Percentiles rank a stretch among this genome's conserved stretches.
phyloP scores from a whole-genome alignment of 2,113 vertebrate genomes.

The Planiliza haematocheilus region DNA sequence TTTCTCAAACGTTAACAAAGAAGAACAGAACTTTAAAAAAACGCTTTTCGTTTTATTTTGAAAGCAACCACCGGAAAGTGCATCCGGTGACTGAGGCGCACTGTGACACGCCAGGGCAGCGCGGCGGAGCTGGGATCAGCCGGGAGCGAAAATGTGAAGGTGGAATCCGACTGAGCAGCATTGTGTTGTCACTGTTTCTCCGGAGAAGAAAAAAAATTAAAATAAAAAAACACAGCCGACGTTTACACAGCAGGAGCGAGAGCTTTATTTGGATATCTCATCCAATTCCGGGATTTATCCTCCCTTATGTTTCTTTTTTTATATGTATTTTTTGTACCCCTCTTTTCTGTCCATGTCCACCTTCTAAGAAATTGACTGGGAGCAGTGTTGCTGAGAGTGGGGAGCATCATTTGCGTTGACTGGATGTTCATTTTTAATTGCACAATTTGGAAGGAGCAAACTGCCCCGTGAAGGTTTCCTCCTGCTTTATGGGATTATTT shows the following conservation, averaged over 20 bases:
- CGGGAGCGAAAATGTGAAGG: constrained; percentile 63
- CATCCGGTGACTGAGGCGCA: constrained; percentile 22
- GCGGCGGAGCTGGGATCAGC: constrained; percentile 51
- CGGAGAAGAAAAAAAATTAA: background rate
- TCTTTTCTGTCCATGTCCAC: constrained; percentile 30
- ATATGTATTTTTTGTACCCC: constrained; percentile 1
- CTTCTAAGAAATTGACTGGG: constrained; percentile 46
- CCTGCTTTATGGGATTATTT: constrained; percentile 73
- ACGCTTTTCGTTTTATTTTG: constrained; percentile 52
- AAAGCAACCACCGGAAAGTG: constrained; percentile 5
- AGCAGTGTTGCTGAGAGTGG: constrained; percentile 47
- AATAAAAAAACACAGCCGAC: constrained; percentile 1
- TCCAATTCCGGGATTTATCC: constrained; percentile 42
- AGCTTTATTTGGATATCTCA: constrained; percentile 45
- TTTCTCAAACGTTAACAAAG: too few relatives aligned
- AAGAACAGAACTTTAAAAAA: too few relatives aligned
- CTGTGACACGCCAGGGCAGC: constrained; percentile 65
- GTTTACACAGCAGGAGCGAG: constrained; percentile 22
- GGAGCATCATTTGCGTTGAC: constrained; percentile 46
- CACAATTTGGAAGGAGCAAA: constrained; percentile 41
- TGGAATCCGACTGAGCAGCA: constrained; percentile 72
- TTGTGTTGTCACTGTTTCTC: constrained; percentile 55
- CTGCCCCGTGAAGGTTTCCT: constrained; percentile 37
- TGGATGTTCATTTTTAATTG: constrained; percentile 30
- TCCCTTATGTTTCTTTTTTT: constrained; percentile 25